Evolutionary conservation across 2,888 invertebrate genomes (phyloP), one percentile per base, ranked within the genome.

Genomic region (Beris chalybata): DNA sequence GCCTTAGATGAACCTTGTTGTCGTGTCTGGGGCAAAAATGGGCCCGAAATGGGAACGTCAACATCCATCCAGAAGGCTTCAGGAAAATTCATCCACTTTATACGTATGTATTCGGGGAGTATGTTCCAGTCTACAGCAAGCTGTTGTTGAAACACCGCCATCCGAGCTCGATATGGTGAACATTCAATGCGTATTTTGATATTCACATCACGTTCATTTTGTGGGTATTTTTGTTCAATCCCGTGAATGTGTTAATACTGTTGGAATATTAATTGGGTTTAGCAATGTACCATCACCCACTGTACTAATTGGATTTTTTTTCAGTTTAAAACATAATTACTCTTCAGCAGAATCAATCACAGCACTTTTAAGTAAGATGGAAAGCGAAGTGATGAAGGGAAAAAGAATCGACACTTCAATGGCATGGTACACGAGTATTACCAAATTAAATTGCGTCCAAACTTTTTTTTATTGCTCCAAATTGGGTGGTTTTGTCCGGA

Each of bases 231-330:
- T 67, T 64, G 52, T 64, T 52, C 43, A 38, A 61, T 22, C 29
- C 61, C 50, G 61, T 43, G 52, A 64, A 59, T 68, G 43, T 68
- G 52, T 64, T 55, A 45, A 61, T 61, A 65, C 56, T 31, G 64
- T 58, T 55, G 53, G 67, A 64, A 68, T 68, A 68, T 68, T 68
- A 68, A 68, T 68, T 68, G 65, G 54, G 57, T 48, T 65, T 50
- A 56, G 55, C 56, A 47, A 29, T 29, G 30, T 53, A 6, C 56
- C 45, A 32, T 48, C 65, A 56, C 48, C 56, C 38, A 7, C 1
- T 4, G 47, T 30, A 47, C 48, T 59, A 59, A 59, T 59, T 59
- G 58, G 58, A 59, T 31, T 48, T 47, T 59, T 29, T 47, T 47
- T 32, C 30, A 48, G 47, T 59, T 31, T 59, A 48, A 48, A 59